phyloP scores from a whole-genome alignment of 2,113 vertebrate species.

The Rhegmatorhina hoffmannsi region DNA sequence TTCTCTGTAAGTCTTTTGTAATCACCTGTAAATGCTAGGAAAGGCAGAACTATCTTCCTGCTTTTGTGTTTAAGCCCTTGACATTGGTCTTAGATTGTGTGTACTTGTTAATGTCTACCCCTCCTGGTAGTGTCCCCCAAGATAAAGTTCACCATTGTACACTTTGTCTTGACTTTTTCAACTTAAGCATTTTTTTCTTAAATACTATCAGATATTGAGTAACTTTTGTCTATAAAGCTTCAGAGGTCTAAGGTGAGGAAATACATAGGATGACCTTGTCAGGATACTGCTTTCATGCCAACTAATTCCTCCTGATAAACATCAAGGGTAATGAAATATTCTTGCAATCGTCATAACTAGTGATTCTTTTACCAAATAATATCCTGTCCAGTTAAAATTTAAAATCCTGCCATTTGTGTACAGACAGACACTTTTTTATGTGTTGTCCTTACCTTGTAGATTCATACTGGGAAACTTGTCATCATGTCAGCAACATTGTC shows the following conservation, averaged over 20 bases:
- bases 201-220: not conserved
- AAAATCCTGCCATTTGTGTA: not conserved
- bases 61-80: not conserved
- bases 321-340: not conserved
- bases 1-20: not conserved
- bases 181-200: not conserved
- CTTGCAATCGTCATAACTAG: not conserved
- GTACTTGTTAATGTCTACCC: not conserved
- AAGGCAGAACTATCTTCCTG: not conserved
- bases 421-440: not conserved
- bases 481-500: not conserved
- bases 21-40: not conserved
- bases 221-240: not conserved
- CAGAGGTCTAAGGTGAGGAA: not conserved
- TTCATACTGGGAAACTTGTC: not conserved
- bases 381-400: not conserved
- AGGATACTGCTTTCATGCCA: not conserved
- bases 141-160: not conserved
- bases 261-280: not conserved
- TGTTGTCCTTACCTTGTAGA: not conserved
- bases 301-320: not conserved
- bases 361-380: not conserved
- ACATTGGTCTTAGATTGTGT: not conserved
- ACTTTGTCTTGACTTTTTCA: not conserved
- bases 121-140: not conserved